These are phyloP conservation scores for Ostrea denselamellosa DNA, from an alignment of 1,140 invertebrate genomes.

Conservation along the genomic window DNA sequence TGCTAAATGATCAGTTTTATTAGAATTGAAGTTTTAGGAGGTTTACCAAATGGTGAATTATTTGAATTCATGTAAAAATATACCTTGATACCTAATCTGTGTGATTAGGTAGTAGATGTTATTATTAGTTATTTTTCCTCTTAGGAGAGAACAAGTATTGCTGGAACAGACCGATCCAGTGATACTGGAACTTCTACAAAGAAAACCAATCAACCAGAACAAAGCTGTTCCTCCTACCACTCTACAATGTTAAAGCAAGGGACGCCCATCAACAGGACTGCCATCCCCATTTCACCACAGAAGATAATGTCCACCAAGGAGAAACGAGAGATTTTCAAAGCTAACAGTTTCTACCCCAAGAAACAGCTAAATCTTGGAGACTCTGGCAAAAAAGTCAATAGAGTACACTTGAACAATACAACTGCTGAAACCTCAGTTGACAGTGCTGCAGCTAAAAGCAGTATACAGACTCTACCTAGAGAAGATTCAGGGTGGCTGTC, in stretches of 20 bases:
- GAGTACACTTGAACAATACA: background rate
- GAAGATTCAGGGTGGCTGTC: background rate
- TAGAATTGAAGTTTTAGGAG: no score
- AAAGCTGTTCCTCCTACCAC: background rate
- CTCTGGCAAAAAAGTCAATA: background rate
- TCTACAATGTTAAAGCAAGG: background rate
- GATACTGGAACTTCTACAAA: background rate
- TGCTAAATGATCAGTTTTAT: no score
- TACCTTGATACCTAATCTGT: no score
- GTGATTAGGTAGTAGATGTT: no score
- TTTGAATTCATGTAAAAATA: no score
- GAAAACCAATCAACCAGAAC: background rate
- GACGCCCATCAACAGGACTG: background rate
- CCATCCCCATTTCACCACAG: conserved; percentile 3
- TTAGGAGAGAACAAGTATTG: no score
- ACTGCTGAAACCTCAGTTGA: background rate
- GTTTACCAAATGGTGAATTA: no score
- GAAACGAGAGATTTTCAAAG: conserved; percentile 1
- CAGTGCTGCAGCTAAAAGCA: background rate
- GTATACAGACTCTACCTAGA: background rate
- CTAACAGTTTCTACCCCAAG: conserved; percentile 3
- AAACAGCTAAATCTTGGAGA: background rate
- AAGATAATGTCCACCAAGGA: background rate
- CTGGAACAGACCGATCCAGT: background rate
- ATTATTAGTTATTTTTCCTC: no score